phyloP scores from a whole-genome alignment of 2,888 invertebrate genomes.

The Fragum whitleyi region DNA sequence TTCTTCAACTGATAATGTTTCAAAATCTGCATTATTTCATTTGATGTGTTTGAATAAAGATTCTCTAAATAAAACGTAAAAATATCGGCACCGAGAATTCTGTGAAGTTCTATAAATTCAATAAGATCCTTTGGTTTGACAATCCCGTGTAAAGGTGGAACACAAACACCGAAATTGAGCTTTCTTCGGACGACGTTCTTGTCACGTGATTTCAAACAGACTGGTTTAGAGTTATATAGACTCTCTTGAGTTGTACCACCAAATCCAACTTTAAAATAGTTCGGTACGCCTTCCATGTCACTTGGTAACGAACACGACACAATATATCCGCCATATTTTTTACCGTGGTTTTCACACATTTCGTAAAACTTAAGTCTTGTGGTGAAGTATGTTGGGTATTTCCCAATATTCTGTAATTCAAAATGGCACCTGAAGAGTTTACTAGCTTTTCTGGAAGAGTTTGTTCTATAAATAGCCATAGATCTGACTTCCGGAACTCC shows the following conservation, averaged over 20 bases:
- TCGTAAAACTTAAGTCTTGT: constrained; percentile 41
- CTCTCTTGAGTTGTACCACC: not conserved
- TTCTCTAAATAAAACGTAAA: constrained; percentile 75
- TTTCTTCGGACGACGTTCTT: constrained; percentile 39
- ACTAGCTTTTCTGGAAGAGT: not conserved
- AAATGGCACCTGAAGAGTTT: constrained; percentile 44
- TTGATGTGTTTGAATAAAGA: constrained; percentile 42
- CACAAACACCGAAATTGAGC: constrained; percentile 75
- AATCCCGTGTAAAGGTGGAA: constrained; percentile 79
- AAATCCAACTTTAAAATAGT: constrained; percentile 12
- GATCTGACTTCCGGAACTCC: constrained; percentile 33
- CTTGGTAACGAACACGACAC: constrained; percentile 72
- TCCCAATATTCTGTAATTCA: not conserved
- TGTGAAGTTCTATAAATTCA: constrained; percentile 78
- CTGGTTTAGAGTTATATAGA: constrained; percentile 16
- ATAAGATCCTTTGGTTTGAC: constrained; percentile 70
- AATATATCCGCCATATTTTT: constrained; percentile 74
- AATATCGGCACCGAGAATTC: constrained; percentile 75
- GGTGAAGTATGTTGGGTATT: constrained; percentile 15
- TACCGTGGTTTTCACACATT: constrained; percentile 77
- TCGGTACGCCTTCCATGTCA: constrained; percentile 11
- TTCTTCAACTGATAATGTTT: constrained; percentile 65
- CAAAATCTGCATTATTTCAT: constrained; percentile 66
- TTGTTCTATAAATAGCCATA: constrained; percentile 33
- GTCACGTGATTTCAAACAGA: constrained; percentile 40